Conservation (phyloP, 1,140 invertebrate species). For the Temnothorax nylanderi region DNA sequence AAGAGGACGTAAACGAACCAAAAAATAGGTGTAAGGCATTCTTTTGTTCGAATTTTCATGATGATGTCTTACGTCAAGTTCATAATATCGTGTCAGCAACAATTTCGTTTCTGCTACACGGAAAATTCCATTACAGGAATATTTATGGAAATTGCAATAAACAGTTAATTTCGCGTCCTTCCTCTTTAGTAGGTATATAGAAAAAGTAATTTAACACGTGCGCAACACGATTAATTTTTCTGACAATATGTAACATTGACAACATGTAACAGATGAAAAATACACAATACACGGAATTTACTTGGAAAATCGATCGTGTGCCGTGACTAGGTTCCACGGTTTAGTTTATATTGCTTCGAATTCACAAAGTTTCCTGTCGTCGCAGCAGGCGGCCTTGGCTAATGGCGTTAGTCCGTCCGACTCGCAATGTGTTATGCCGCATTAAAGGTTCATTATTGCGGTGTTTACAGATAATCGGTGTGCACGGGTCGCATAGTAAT, state of each 20-base stretch:
- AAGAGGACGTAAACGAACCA: not conserved
- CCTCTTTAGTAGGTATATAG: not conserved
- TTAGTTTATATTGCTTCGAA: not conserved
- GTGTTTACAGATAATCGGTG: constrained; percentile 4
- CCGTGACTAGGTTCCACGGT: not conserved
- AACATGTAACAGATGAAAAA: not conserved
- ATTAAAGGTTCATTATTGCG: constrained; percentile 18
- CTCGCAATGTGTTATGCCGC: not conserved
- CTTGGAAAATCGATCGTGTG: not conserved
- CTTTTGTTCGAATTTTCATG: constrained; percentile 35
- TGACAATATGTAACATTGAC: not conserved
- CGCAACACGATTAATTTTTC: not conserved
- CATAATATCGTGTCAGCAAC: not conserved
- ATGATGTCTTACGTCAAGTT: not conserved
- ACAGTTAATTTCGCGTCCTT: not conserved
- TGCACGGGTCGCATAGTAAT: constrained; percentile 27
- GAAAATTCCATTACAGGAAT: not conserved
- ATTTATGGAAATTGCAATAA: not conserved
- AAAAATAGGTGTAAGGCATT: not conserved
- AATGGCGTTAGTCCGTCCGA: not conserved
- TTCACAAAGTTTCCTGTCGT: constrained; percentile 23
- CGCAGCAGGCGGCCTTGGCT: not conserved
- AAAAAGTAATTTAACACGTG: not conserved
- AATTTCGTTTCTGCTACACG: not conserved
- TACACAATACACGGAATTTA: not conserved